Evolutionary conservation across 2,888 invertebrate genomes (phyloP).

Genomic region (Mythimna vitellina): DNA sequence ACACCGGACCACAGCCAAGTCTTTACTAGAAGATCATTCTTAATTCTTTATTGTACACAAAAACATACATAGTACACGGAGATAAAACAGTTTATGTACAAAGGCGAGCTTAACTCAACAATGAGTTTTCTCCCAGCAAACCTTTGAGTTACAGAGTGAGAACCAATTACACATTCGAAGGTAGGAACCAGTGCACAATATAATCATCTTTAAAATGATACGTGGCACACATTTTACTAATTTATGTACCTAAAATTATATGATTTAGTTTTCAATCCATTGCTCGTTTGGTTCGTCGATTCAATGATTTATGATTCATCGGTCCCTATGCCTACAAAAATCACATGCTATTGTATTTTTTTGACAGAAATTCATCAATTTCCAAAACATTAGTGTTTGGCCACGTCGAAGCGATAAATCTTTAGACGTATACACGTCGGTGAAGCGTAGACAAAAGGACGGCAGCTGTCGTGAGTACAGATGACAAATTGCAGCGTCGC

Average conservation of each 20-base stretch:
- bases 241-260: not conserved
- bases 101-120: too few relatives aligned
- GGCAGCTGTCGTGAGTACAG: constrained; percentile 76
- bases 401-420: constrained; percentile 64
- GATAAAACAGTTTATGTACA: too few relatives aligned
- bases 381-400: constrained; percentile 53
- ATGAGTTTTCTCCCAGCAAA: too few relatives aligned
- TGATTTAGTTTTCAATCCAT: not conserved
- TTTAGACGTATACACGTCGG: constrained; percentile 60
- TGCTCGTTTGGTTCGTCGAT: not conserved
- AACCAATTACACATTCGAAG: too few relatives aligned
- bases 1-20: too few relatives aligned
- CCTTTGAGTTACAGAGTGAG: too few relatives aligned
- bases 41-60: too few relatives aligned
- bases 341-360: constrained; percentile 32
- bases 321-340: not conserved
- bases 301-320: constrained; percentile 19
- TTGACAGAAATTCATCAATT: constrained; percentile 49
- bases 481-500: constrained; percentile 80
- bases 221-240: too few relatives aligned
- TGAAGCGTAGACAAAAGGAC: constrained; percentile 74
- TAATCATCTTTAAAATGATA: too few relatives aligned
- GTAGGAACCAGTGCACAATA: too few relatives aligned
- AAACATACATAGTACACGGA: too few relatives aligned
- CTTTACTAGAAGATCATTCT: too few relatives aligned